A percentile compares a stretch with the other conserved stretches of the same genome.
Evolutionary conservation across 2,113 vertebrate genomes (phyloP).

Genomic region (Spea bombifrons): DNA sequence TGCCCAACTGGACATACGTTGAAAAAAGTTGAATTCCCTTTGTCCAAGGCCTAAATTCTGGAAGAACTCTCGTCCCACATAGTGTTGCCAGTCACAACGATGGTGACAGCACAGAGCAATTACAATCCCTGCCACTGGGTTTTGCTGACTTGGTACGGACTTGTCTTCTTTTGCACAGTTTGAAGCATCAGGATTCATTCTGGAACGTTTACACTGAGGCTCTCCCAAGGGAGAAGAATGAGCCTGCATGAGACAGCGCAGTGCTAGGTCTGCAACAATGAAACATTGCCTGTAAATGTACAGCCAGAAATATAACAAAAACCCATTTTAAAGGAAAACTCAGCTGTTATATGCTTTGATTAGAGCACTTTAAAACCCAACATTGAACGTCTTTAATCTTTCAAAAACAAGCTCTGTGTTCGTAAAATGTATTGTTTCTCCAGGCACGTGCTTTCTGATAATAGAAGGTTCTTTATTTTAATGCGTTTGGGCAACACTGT

Average conservation of each 20-base stretch:
- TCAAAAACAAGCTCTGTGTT: no score
- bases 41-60: constrained; percentile 75
- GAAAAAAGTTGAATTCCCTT: constrained; percentile 82
- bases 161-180: constrained; percentile 29
- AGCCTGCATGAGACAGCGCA: constrained; percentile 83
- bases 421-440: no score
- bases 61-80: constrained; percentile 90
- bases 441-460: no score
- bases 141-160: constrained; percentile 24
- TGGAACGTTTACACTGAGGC: constrained; percentile 72
- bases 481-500: no score
- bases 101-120: constrained; percentile 96
- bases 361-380: not conserved
- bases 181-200: constrained; percentile 50
- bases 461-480: no score
- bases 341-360: not conserved
- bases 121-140: constrained; percentile 71
- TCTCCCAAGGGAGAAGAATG: constrained; percentile 56
- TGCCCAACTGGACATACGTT: constrained; percentile 96
- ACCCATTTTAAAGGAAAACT: no score
- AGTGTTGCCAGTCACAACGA: constrained; percentile 92
- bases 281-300: not conserved
- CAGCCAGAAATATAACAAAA: not conserved
- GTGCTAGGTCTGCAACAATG: constrained; percentile 78
- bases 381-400: no score